Base-by-base conservation (phyloP, 2,797 vertebrate genomes). In the Nasua narica region DNA sequence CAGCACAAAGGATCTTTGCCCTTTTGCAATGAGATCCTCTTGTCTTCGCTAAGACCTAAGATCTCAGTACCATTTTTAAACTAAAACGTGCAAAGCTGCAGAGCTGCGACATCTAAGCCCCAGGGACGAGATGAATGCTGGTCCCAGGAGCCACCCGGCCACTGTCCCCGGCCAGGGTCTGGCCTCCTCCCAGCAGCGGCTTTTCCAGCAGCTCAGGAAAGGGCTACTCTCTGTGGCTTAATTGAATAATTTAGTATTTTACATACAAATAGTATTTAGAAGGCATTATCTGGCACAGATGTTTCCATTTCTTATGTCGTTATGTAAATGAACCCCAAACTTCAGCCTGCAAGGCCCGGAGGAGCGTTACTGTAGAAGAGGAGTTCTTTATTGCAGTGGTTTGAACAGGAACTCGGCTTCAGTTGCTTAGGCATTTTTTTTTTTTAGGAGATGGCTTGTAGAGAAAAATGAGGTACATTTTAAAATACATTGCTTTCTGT, bases 91-190 rank as follows among this genome's bases (percentile, higher is more conserved):
- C 27, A 46, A 3, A 43, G 23, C 5, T 16, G 4, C 1, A 5
- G 25, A 32, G 27, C 76, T 21, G 1, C 3, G 7, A 16, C 32
- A 2, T 50, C 16, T 21, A 2, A 32, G 35, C 72, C 7, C 35
- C 1, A 0, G 11, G 40, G 70, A 13, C 5, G 2, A 10, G 25
- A 9, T 5, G 35, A 56, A 10, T 7, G 7, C 35, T 3, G 19
- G n/a, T n/a, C n/a, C n/a, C n/a, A n/a, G n/a, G n/a, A n/a, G n/a
- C n/a, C n/a, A n/a, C n/a, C n/a, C n/a, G n/a, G n/a, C n/a, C n/a
- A n/a, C n/a, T n/a, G n/a, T n/a, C n/a, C 65, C 1, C 0, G 27
- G 7, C 40, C 67, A 58, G 4, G 37, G 21, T 8, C n/a, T 0
- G 0, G 48, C 35, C 54, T 70, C 65, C 7, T 48, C n/a, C 29